Evolutionary conservation across 2,797 vertebrate genomes (phyloP).

Genomic region (Salarias fasciatus): DNA sequence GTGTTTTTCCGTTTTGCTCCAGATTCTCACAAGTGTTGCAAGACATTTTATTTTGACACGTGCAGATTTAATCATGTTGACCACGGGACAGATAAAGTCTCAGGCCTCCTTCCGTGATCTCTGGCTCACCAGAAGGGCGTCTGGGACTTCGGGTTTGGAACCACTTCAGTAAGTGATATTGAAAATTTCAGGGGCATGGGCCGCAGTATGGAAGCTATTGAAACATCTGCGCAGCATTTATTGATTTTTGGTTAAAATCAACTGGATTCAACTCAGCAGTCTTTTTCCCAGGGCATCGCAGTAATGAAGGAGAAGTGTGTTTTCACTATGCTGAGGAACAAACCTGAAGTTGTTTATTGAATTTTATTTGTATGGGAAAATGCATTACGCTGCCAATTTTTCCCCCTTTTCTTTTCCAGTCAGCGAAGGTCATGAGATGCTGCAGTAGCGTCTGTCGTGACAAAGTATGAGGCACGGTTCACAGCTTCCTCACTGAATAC

Average conservation of each 20-base stretch:
- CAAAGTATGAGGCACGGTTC: conserved; percentile 5
- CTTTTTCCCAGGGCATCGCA: conserved; percentile 73
- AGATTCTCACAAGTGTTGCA: too few species aligned
- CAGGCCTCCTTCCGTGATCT: too few species aligned
- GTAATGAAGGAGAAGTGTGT: conserved; percentile 51
- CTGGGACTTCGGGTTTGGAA: too few species aligned
- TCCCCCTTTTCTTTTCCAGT: conserved; percentile 57
- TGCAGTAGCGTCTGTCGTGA: conserved; percentile 27
- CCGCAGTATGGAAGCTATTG: background rate
- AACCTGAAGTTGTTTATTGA: conserved; percentile 59
- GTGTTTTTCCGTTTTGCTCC: too few species aligned
- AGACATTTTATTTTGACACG: too few species aligned
- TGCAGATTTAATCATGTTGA: too few species aligned
- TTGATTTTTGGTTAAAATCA: too few species aligned
- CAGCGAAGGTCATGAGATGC: conserved; percentile 17
- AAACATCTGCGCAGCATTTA: too few species aligned
- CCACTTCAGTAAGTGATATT: too few species aligned
- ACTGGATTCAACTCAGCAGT: conserved; percentile 66
- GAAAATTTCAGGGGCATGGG: too few species aligned
- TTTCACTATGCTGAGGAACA: conserved; percentile 47
- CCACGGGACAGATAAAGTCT: too few species aligned
- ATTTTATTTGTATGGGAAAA: conserved; percentile 50
- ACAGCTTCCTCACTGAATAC: background rate
- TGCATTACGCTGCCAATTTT: conserved; percentile 20
- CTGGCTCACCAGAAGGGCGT: too few species aligned